Evolutionary conservation across 2,113 vertebrate species (phyloP), one percentile per base, ranked within the genome.

Genomic region (Ictalurus punctatus): DNA sequence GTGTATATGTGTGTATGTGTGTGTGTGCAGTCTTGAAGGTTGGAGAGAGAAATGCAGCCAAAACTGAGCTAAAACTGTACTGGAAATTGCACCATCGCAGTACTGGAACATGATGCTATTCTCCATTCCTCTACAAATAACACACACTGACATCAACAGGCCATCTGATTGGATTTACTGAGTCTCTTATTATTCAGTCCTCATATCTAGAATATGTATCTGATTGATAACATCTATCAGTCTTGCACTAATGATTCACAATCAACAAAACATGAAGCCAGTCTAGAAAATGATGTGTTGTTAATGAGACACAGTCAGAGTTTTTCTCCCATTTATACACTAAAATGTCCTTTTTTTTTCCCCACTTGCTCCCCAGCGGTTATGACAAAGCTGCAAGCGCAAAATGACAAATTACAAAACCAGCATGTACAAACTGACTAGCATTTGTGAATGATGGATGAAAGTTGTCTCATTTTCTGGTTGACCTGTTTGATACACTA

Each of bases 291-390:
- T 71, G 71, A 73, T 83, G 67, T 78, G 59, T 17, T 34, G 82
- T 44, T 89, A 91, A 89, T 91, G 90, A 91, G 87, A 81, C 87
- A 63, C 79, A 84, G 71, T 76, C 74, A n/a, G 21, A 16, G 13
- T 56, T 91, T 90, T 63, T 40, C 23, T 25, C 76, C 40, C 19
- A 80, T 90, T 90, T 85, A 81, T 92, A 86, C 76, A 85, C 40
- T 87, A 89, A 93, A 94, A 94, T 90, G 48, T 89, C 86, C 54
- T 81, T 30, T 58, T 58, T 54, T 30, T 54, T 54, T 30, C n/a
- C n/a, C n/a, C 48, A 30, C 52, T 56, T 89, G 58, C 92, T 85
- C 90, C 88, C 78, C 86, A 23, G 34, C 48, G 37, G 27, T 10
- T 54, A 63, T 19, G 83, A 81, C 67, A 74, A 85, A 92, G 44